Conservation (phyloP, 1,140 invertebrate genomes). For the Lutraria rhynchaena region DNA sequence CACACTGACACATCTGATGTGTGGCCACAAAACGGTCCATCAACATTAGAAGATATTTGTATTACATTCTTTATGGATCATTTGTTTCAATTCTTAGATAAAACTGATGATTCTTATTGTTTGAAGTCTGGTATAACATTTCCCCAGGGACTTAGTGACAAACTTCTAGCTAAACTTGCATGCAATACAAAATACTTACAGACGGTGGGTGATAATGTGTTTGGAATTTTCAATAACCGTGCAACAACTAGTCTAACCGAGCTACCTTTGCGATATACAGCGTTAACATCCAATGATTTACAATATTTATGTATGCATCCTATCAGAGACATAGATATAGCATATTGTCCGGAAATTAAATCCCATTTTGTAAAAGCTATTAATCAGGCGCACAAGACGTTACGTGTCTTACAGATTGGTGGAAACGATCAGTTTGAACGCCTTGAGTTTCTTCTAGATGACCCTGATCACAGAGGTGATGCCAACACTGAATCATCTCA, state of each 20-base stretch:
- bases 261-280: slow-evolving; percentile 50
- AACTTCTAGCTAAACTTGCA: slow-evolving; percentile 37
- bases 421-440: slow-evolving; percentile 50
- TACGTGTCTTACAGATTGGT: slow-evolving; percentile 43
- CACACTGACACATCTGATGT: slow-evolving; percentile 23
- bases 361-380: slow-evolving; percentile 37
- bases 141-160: slow-evolving; percentile 51
- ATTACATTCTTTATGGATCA: slow-evolving; percentile 38
- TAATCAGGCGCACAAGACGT: slow-evolving; percentile 44
- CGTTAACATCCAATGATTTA: slow-evolving; percentile 36
- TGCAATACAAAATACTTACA: slow-evolving; percentile 12
- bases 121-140: slow-evolving; percentile 46
- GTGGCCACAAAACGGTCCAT: slow-evolving; percentile 32
- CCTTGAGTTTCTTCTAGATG: slow-evolving; percentile 29
- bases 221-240: slow-evolving; percentile 55
- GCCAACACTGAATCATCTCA: background rate
- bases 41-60: slow-evolving; percentile 44
- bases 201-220: slow-evolving; percentile 37
- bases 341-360: slow-evolving; percentile 50
- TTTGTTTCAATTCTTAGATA: slow-evolving; percentile 37
- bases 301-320: slow-evolving; percentile 52
- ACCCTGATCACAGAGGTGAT: slow-evolving; percentile 33
- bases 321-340: slow-evolving; percentile 45
- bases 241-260: slow-evolving; percentile 40
- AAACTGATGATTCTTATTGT: slow-evolving; percentile 48